Evolutionary conservation across 2,797 vertebrate genomes (phyloP), one percentile per base, ranked within the genome.

Genomic region (Cetoscarus ocellatus): DNA sequence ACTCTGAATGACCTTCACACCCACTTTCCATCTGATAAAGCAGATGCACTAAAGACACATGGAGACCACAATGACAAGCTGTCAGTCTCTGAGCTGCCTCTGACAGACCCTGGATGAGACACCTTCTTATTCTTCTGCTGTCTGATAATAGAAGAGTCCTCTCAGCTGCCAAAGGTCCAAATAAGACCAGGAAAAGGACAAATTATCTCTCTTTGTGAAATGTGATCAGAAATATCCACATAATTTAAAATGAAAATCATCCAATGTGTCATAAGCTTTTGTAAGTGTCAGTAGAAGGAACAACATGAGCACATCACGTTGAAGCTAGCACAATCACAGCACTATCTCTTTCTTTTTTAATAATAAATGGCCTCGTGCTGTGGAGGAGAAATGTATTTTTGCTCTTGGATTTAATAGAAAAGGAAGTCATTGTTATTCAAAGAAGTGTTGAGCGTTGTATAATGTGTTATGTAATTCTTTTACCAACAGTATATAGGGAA

Each of bases 1-100:
- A 72, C 80, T 84, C 74, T 34, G 49, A 61, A 47, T 77, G 80
- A 85, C 84, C 86, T 89, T 91, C 76, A 86, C 73, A 70, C 60
- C 67, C 53, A 62, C 80, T 45, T 66, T 59, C 52, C 62, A 79
- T 83, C 82, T 80, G 85, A 87, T 77, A 79, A 50, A 76, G 54
- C 69, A 39, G 66, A 47, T 49, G 40, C 59, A 50, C 82, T 40
- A 77, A 59, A 67, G 73, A 74, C 76, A 59, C 63, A 40, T 61
- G 38, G 34, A 59, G 63, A 71, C 61, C 54, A 18, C 57, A 69
- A 50, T 75, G 69, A 69, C 59, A 44, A 39, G 18, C 70, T 39
- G 50, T 51, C 53, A 15, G 60, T 43, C 67, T 65, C 45, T 0
- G 9, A 14, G 27, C 63, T 70, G 48, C 75, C 47, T 53, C 61